Conservation (phyloP, 2,888 invertebrate species). For the Melikaiella ostensackeni region DNA sequence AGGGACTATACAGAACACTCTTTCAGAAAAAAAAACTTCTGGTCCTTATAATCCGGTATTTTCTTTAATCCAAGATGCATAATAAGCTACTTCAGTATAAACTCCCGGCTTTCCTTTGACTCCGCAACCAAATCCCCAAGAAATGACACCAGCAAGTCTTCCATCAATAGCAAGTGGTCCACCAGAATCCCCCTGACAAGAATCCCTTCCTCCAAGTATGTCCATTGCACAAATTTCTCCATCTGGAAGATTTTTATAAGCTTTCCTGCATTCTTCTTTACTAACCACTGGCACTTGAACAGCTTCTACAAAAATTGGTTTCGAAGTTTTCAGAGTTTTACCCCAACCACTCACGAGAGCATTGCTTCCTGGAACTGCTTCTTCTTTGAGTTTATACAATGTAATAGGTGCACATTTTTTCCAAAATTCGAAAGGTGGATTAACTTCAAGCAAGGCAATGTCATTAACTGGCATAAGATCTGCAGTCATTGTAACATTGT, state of each 20-base stretch:
- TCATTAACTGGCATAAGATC: constrained; percentile 67
- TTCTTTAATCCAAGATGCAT: constrained; percentile 22
- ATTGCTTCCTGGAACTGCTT: constrained; percentile 15
- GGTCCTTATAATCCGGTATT: not conserved
- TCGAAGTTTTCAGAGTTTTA: constrained; percentile 49
- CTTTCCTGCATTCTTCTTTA: constrained; percentile 75
- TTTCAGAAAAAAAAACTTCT: not conserved
- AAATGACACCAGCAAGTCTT: constrained; percentile 40
- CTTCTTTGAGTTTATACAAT: constrained; percentile 71
- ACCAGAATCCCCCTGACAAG: constrained; percentile 45
- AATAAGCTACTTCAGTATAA: constrained; percentile 33
- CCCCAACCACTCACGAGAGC: constrained; percentile 59
- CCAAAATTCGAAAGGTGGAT: constrained; percentile 77
- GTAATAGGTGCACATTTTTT: constrained; percentile 76
- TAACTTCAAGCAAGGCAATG: constrained; percentile 79
- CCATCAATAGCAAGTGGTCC: constrained; percentile 38
- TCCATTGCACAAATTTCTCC: constrained; percentile 40
- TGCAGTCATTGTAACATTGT: constrained; percentile 66
- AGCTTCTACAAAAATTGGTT: constrained; percentile 54
- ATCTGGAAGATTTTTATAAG: constrained; percentile 63
- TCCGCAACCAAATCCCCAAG: constrained; percentile 44
- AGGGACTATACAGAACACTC: too few species aligned
- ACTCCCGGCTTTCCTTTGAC: constrained; percentile 30
- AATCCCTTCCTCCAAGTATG: constrained; percentile 1
- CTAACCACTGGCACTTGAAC: constrained; percentile 80